A percentile compares a stretch with the other conserved stretches of the same genome.
These are phyloP conservation scores for Metridium senile DNA, from an alignment of 92 coral and sea anemone species.

Conservation along the genomic window DNA sequence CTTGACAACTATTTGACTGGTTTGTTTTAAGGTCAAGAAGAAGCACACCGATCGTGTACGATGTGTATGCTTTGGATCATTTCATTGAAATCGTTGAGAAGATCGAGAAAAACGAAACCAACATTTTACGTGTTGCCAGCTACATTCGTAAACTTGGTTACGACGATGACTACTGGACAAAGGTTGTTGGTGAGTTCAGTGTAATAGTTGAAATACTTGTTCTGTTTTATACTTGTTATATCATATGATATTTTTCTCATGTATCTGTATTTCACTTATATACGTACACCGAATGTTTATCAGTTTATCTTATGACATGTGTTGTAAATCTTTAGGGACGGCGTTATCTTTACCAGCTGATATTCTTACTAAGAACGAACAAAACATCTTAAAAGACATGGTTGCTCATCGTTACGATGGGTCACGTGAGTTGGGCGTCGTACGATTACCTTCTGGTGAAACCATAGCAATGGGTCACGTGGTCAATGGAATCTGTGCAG, in stretches of 20 bases:
- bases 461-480: conserved; percentile 59
- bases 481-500: conserved; percentile 56
- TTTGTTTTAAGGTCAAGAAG: conserved; percentile 2
- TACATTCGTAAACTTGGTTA: conserved; percentile 25
- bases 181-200: conserved; percentile 14
- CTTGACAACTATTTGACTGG: too few relatives aligned
- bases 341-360: conserved; percentile 21
- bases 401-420: conserved; percentile 29
- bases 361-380: not conserved
- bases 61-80: conserved; percentile 50
- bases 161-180: conserved; percentile 27
- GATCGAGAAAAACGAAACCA: conserved; percentile 46
- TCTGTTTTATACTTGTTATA: not conserved
- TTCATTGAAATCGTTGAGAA: conserved; percentile 59
- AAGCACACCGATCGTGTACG: conserved; percentile 18
- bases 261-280: not conserved
- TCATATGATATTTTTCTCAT: too few relatives aligned
- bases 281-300: not conserved
- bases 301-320: too few relatives aligned
- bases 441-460: conserved; percentile 34
- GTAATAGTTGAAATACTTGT: not conserved
- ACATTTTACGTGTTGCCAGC: conserved; percentile 15
- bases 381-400: conserved; percentile 9
- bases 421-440: conserved; percentile 47
- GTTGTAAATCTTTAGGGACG: conserved; percentile 12